phyloP scores from a whole-genome alignment of 2,113 vertebrate species.

The Phoxinus phoxinus region DNA sequence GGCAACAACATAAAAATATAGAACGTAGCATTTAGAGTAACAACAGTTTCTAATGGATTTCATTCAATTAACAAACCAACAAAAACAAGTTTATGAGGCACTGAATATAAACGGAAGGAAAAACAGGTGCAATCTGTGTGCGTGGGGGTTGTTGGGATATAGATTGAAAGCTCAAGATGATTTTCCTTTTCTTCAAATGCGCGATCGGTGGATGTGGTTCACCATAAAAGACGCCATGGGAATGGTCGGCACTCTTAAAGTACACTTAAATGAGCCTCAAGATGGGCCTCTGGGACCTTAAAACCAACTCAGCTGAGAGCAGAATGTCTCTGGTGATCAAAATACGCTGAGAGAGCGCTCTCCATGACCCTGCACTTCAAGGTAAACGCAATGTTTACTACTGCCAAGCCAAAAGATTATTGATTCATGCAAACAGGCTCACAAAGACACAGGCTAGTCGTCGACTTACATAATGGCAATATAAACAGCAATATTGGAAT shows the following conservation, averaged over 20 bases:
- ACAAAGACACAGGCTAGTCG: constrained; percentile 12
- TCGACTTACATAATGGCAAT: neutral
- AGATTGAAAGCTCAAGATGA: constrained; percentile 1
- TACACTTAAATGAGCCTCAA: constrained; percentile 9
- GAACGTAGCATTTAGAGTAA: too few relatives aligned
- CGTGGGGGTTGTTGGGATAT: neutral
- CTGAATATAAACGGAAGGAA: neutral
- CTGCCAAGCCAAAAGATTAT: constrained; percentile 25
- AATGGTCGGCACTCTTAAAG: constrained; percentile 4
- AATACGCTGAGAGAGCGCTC: constrained; percentile 58
- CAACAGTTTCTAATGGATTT: too few relatives aligned
- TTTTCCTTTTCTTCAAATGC: constrained; percentile 21
- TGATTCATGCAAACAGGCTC: constrained; percentile 31
- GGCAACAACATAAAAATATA: too few relatives aligned
- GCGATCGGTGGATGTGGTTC: neutral
- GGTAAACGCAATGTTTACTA: constrained; percentile 75
- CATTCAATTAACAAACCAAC: too few relatives aligned
- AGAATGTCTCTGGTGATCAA: constrained; percentile 47
- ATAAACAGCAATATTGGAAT: neutral
- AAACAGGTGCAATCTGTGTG: neutral
- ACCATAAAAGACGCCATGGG: constrained; percentile 10
- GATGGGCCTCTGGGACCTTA: constrained; percentile 16
- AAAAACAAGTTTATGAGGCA: neutral
- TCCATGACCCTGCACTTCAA: constrained; percentile 63
- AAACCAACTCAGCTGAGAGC: constrained; percentile 38